These are phyloP conservation scores for Scaptomyza hsui DNA, from an alignment of 1,140 invertebrate genomes.

Conservation along the genomic window DNA sequence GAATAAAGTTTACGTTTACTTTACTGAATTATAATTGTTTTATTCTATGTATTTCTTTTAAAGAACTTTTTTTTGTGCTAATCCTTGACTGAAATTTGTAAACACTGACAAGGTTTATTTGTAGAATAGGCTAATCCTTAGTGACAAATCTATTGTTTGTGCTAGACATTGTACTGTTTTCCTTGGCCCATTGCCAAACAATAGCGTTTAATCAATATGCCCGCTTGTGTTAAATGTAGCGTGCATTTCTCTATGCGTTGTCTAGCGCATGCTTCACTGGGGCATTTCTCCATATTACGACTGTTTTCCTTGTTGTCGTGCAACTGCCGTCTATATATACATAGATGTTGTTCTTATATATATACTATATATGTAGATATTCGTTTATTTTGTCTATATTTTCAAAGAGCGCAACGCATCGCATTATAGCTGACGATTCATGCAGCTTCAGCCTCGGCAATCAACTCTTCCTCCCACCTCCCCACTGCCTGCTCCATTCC, in stretches of 20 bases:
- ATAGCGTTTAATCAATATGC: conserved; percentile 9
- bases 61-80: too few species aligned
- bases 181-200: neutral
- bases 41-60: neutral
- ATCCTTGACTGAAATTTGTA: neutral
- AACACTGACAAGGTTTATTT: neutral
- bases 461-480: conserved; percentile 10
- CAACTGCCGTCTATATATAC: conserved; percentile 26
- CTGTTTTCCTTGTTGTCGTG: conserved; percentile 30
- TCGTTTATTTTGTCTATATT: conserved; percentile 34
- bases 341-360: conserved; percentile 18
- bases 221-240: neutral
- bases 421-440: conserved; percentile 68
- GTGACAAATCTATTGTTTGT: conserved; percentile 1
- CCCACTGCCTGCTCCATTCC: conserved; percentile 15
- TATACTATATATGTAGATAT: conserved; percentile 4
- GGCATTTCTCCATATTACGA: conserved; percentile 49
- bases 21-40: neutral
- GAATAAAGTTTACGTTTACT: neutral
- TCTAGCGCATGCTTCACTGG: conserved; percentile 50
- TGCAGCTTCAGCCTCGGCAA: conserved; percentile 46
- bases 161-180: neutral
- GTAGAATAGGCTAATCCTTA: neutral
- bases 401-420: conserved; percentile 67
- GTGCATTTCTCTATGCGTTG: conserved; percentile 26